phyloP scores from a whole-genome alignment of 1,140 invertebrate species.

The Artemia franciscana region DNA sequence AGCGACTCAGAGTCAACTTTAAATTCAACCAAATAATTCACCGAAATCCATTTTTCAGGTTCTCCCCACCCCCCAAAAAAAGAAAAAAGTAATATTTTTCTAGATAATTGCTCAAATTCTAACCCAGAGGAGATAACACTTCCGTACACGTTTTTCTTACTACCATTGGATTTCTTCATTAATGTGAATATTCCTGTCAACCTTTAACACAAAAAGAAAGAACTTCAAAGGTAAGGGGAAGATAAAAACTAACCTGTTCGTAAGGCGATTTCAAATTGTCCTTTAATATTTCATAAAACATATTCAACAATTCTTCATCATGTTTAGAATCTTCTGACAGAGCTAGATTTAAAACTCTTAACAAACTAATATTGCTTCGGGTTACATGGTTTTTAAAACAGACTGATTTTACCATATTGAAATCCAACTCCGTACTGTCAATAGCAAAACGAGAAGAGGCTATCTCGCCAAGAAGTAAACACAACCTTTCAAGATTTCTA shows the following conservation, averaged over 20 bases:
- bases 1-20: no score
- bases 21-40: no score
- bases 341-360: background rate
- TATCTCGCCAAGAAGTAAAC: background rate
- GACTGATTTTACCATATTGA: slow-evolving; percentile 14
- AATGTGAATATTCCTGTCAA: no score
- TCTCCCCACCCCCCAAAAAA: no score
- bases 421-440: slow-evolving; percentile 26
- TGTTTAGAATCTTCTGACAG: background rate
- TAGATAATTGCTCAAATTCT: no score
- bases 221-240: no score
- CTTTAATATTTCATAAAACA: slow-evolving; percentile 27
- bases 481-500: background rate
- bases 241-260: slow-evolving; percentile 28
- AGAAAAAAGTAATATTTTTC: no score
- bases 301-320: slow-evolving; percentile 19
- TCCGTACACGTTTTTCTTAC: no score
- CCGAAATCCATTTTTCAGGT: no score
- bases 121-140: no score
- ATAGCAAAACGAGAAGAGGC: slow-evolving; percentile 17
- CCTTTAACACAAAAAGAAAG: no score
- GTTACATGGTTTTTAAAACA: slow-evolving; percentile 11
- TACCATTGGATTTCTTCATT: no score
- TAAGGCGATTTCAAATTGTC: slow-evolving; percentile 34
- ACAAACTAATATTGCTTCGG: background rate